Percentiles rank a stretch among this genome's conserved stretches.
These are phyloP conservation scores for Scleropages formosus DNA, from an alignment of 2,797 vertebrate genomes.

Conservation along the genomic window DNA sequence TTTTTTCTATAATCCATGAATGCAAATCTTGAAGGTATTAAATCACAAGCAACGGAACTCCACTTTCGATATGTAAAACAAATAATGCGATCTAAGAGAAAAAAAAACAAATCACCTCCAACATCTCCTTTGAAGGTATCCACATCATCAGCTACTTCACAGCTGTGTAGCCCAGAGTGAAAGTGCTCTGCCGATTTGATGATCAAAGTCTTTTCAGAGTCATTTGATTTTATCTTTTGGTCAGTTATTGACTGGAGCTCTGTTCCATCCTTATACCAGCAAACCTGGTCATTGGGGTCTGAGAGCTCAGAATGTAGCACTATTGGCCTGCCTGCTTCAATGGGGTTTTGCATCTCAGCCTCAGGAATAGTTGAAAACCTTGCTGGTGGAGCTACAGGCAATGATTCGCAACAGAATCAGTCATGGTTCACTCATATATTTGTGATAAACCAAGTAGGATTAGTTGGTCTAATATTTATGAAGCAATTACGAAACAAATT, in stretches of 20 bases:
- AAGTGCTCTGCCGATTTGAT: conserved; percentile 67
- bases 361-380: conserved; percentile 64
- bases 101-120: conserved; percentile 75
- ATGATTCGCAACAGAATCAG: conserved; percentile 62
- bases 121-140: conserved; percentile 80
- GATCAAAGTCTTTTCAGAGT: conserved; percentile 67
- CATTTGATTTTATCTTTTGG: conserved; percentile 72
- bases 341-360: conserved; percentile 64
- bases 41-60: background rate
- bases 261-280: conserved; percentile 78
- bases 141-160: conserved; percentile 64
- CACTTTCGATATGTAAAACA: background rate
- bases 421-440: conserved; percentile 13
- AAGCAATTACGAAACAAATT: conserved; percentile 6
- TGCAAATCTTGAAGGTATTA: background rate
- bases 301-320: conserved; percentile 80
- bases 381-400: conserved; percentile 67
- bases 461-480: background rate
- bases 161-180: conserved; percentile 80
- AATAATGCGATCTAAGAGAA: background rate
- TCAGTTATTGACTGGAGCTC: conserved; percentile 66
- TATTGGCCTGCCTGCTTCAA: conserved; percentile 73
- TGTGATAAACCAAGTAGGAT: conserved; percentile 1
- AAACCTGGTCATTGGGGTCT: conserved; percentile 62
- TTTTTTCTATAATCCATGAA: background rate